A percentile compares a stretch with the other conserved stretches of the same genome.
These are phyloP conservation scores for Ancistrus triradiatus DNA, from an alignment of 2,113 vertebrate species.

Conservation along the genomic window DNA sequence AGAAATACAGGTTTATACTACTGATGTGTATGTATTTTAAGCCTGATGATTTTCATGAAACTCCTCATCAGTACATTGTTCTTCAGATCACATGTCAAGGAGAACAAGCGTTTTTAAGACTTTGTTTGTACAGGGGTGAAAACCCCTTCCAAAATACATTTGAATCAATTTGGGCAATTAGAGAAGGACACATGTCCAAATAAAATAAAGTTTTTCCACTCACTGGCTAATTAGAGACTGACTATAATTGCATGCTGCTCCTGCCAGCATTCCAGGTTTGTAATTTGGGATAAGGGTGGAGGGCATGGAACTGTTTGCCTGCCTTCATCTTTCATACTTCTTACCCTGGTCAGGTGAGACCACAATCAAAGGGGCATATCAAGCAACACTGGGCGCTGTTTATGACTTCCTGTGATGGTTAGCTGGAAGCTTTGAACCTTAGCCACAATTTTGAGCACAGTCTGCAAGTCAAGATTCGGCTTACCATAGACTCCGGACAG, in stretches of 20 bases:
- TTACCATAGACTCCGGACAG: constrained; percentile 86
- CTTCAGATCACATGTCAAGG: constrained; percentile 3
- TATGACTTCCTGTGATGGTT: constrained; percentile 23
- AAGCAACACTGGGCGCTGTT: neutral
- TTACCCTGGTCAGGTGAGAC: constrained; percentile 21
- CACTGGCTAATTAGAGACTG: constrained; percentile 44
- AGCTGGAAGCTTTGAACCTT: neutral
- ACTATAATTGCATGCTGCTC: constrained; percentile 32
- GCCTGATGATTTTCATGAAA: neutral
- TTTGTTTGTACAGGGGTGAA: neutral
- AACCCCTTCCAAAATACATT: constrained; percentile 38
- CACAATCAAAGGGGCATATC: constrained; percentile 6
- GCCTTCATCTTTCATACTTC: constrained; percentile 11
- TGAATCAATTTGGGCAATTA: constrained; percentile 28
- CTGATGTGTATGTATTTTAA: constrained; percentile 3
- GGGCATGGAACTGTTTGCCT: constrained; percentile 10
- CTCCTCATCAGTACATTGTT: neutral
- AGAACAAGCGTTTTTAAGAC: neutral
- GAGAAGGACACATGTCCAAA: constrained; percentile 29
- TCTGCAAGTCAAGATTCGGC: constrained; percentile 21
- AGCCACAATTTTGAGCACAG: constrained; percentile 1
- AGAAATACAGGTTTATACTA: neutral
- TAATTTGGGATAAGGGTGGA: constrained; percentile 40
- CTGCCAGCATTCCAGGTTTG: constrained; percentile 34
- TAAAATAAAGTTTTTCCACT: constrained; percentile 29